phyloP scores from a whole-genome alignment of 2,888 invertebrate genomes.

The Agrilus biguttatus region DNA sequence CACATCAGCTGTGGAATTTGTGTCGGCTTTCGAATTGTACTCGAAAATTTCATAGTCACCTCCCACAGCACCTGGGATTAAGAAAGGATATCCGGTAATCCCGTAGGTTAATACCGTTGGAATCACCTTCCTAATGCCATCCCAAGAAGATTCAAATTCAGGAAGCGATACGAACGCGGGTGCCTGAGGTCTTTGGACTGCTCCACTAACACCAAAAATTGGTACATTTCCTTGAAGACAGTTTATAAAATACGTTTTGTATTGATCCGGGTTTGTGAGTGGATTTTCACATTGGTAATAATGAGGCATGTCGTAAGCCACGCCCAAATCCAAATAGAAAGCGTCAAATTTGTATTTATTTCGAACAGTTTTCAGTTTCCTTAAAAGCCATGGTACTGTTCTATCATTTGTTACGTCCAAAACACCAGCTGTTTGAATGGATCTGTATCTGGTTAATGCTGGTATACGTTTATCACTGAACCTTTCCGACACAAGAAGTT shows the following conservation, averaged over 20 bases:
- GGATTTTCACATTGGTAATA: conserved; percentile 66
- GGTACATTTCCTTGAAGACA: conserved; percentile 46
- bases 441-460: conserved; percentile 69
- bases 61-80: conserved; percentile 88
- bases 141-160: conserved; percentile 79
- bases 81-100: conserved; percentile 81
- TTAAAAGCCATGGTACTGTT: conserved; percentile 65
- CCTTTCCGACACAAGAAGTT: conserved; percentile 66
- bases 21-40: conserved; percentile 32
- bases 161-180: conserved; percentile 79
- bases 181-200: conserved; percentile 64
- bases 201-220: conserved; percentile 72
- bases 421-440: conserved; percentile 65
- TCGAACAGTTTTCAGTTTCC: conserved; percentile 55
- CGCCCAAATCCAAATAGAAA: conserved; percentile 70
- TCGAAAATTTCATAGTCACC: conserved; percentile 64
- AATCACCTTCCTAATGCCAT: conserved; percentile 53
- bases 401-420: conserved; percentile 76
- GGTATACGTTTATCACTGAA: conserved; percentile 67
- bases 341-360: conserved; percentile 69
- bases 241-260: conserved; percentile 57
- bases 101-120: conserved; percentile 81
- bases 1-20: conserved; percentile 31
- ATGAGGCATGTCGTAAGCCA: conserved; percentile 73
- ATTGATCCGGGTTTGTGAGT: conserved; percentile 68